These are phyloP conservation scores for Morpho helenor DNA, from an alignment of 2,888 invertebrate species.

Conservation along the genomic window DNA sequence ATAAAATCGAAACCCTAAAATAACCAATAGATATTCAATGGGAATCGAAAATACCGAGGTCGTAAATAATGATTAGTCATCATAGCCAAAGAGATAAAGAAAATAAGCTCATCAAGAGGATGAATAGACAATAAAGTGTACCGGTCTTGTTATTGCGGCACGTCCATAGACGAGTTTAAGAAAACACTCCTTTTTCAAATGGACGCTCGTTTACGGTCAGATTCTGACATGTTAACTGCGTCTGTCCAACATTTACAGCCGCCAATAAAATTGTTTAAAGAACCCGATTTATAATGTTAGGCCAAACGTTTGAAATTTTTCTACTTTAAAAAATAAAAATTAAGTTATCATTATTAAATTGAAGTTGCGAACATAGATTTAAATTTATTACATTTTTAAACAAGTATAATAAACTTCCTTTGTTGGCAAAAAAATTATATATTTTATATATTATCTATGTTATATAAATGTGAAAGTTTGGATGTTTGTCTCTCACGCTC, in stretches of 20 bases:
- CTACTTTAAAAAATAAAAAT: constrained; percentile 15
- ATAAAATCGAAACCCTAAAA: constrained; percentile 39
- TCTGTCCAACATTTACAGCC: constrained; percentile 65
- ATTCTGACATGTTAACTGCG: constrained; percentile 73
- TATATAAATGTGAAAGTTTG: too few species aligned
- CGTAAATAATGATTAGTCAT: constrained; percentile 65
- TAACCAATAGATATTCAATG: constrained; percentile 46
- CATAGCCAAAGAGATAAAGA: constrained; percentile 59
- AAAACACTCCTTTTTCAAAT: constrained; percentile 73
- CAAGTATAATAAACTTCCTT: not conserved
- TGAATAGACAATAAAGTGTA: constrained; percentile 70
- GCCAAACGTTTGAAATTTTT: constrained; percentile 46
- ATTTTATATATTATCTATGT: too few species aligned
- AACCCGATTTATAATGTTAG: constrained; percentile 57
- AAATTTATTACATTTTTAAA: constrained; percentile 1
- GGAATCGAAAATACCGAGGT: constrained; percentile 35
- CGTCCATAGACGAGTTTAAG: constrained; percentile 50
- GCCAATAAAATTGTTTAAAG: constrained; percentile 70
- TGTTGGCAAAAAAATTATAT: not conserved
- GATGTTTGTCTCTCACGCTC: too few species aligned
- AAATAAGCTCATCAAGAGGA: constrained; percentile 66
- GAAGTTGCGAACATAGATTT: constrained; percentile 29
- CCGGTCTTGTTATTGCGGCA: constrained; percentile 60
- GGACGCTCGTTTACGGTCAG: constrained; percentile 68
- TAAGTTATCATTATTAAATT: constrained; percentile 10